Conservation (phyloP, 1,140 invertebrate species). For the Plutomurus gul region DNA sequence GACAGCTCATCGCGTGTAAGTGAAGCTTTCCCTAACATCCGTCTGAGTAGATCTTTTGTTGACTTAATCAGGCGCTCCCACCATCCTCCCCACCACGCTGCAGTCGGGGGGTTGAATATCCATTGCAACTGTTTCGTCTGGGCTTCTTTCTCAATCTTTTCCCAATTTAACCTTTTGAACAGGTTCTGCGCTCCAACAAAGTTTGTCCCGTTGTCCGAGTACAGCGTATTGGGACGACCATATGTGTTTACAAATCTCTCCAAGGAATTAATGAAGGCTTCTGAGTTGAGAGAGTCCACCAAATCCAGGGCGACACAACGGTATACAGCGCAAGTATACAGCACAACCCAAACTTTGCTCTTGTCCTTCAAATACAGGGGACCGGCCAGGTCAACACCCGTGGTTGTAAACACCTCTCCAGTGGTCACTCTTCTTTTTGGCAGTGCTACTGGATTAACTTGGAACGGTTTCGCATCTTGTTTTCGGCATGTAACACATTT, state of each 20-base stretch:
- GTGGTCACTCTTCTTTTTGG: slow-evolving; percentile 54
- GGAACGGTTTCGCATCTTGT: neutral
- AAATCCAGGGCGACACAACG: slow-evolving; percentile 58
- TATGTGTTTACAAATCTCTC: slow-evolving; percentile 51
- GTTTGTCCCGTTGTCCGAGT: slow-evolving; percentile 54
- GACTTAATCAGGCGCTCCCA: neutral
- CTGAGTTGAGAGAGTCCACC: slow-evolving; percentile 43
- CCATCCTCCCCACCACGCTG: no score
- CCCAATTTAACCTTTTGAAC: neutral
- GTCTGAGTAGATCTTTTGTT: slow-evolving; percentile 47
- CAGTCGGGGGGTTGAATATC: neutral
- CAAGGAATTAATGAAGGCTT: slow-evolving; percentile 49
- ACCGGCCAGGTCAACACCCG: slow-evolving; percentile 56
- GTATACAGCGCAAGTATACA: slow-evolving; percentile 58
- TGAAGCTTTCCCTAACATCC: slow-evolving; percentile 53
- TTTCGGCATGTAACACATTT: slow-evolving; percentile 1
- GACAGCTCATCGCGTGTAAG: slow-evolving; percentile 55
- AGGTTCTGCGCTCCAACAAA: slow-evolving; percentile 29
- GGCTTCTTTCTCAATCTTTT: neutral
- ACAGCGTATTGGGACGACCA: slow-evolving; percentile 35
- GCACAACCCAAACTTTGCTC: slow-evolving; percentile 55
- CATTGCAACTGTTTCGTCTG: neutral
- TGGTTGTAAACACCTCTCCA: slow-evolving; percentile 54
- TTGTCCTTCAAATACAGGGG: slow-evolving; percentile 54
- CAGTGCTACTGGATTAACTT: slow-evolving; percentile 11